Evolutionary conservation across 2,797 vertebrate genomes (phyloP), one percentile per base, ranked within the genome.

Genomic region (Sylvia borin): DNA sequence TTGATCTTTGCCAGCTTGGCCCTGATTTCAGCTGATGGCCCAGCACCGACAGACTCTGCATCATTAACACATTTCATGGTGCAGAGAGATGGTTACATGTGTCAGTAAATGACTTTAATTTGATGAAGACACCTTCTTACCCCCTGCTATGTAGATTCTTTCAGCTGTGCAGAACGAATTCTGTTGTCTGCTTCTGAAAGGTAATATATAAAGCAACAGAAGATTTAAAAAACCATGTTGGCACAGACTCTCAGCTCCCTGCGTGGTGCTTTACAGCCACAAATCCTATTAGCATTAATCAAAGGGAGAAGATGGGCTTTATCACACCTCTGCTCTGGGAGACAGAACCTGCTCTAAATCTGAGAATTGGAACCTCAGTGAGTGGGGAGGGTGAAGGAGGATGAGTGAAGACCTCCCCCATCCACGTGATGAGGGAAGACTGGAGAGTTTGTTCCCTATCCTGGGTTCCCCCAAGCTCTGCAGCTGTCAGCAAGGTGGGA

Each of bases 401-500:
- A 3, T 29, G 25, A 21, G 27, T 65, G 38, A 73, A 77, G 65
- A 29, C 53, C 53, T 95, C 38, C 53, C 45, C 18, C 26, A 20
- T 20, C 58, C 36, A 14, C 6, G 7, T 19, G 36, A 40, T 20
- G 36, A 29, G 36, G 9, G 25, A 60, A 48, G 45, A 57, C 2
- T 29, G 43, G 31, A 72, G 58, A 72, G 70, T 8, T 20, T 36
- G 29, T 81, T 93, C 73, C 74, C 74, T 71, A 17, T n/a, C 38
- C 51, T 51, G 89, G 48, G 58, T 77, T 36, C 77, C 95, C 76
- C 61, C 91, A 88, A 82, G 38, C 91, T 70, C 70, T 61, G 93
- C 73, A 93, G 92, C 95, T 95, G 85, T 22, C 88, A 71, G 79
- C 54, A 24, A 74, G 66, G 70, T 94, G 71, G 77, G 86, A 18